A percentile compares a stretch with the other conserved stretches of the same genome.
These are phyloP conservation scores for Monochamus alternatus DNA, from an alignment of 2,888 invertebrate genomes.

Conservation along the genomic window DNA sequence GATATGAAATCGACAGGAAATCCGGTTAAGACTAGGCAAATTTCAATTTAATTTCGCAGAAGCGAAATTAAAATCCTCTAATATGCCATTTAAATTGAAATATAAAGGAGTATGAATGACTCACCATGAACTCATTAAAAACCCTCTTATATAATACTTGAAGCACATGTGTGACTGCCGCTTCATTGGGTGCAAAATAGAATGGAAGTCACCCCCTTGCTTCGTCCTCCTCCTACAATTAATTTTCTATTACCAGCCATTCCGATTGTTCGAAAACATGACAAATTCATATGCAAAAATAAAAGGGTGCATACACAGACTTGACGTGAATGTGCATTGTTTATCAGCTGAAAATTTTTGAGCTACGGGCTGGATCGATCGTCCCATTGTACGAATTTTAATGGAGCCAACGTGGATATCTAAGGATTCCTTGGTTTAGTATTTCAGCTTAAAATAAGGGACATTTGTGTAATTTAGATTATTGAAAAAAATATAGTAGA, in stretches of 20 bases:
- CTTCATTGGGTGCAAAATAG: slow-evolving; percentile 54
- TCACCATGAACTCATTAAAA: slow-evolving; percentile 57
- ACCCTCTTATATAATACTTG: slow-evolving; percentile 54
- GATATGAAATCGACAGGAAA: slow-evolving; percentile 30
- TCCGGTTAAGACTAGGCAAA: slow-evolving; percentile 32
- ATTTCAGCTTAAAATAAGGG: no score
- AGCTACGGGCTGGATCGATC: background rate
- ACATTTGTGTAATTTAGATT: no score
- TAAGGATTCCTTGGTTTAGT: background rate
- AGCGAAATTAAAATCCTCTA: slow-evolving; percentile 35
- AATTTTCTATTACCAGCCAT: slow-evolving; percentile 57
- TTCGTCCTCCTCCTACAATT: slow-evolving; percentile 47
- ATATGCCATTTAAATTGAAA: slow-evolving; percentile 46
- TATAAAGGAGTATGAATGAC: slow-evolving; percentile 54
- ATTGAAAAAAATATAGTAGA: no score
- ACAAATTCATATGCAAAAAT: slow-evolving; percentile 47
- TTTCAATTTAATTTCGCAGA: slow-evolving; percentile 28
- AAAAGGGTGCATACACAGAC: slow-evolving; percentile 38
- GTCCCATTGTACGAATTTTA: background rate
- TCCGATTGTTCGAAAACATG: slow-evolving; percentile 49
- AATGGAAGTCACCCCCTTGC: slow-evolving; percentile 54
- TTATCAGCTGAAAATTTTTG: slow-evolving; percentile 14
- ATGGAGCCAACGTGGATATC: no score
- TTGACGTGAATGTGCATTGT: slow-evolving; percentile 19
- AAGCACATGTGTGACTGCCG: slow-evolving; percentile 55